These are phyloP conservation scores for Morpho helenor DNA, from an alignment of 2,888 invertebrate genomes.

Conservation along the genomic window DNA sequence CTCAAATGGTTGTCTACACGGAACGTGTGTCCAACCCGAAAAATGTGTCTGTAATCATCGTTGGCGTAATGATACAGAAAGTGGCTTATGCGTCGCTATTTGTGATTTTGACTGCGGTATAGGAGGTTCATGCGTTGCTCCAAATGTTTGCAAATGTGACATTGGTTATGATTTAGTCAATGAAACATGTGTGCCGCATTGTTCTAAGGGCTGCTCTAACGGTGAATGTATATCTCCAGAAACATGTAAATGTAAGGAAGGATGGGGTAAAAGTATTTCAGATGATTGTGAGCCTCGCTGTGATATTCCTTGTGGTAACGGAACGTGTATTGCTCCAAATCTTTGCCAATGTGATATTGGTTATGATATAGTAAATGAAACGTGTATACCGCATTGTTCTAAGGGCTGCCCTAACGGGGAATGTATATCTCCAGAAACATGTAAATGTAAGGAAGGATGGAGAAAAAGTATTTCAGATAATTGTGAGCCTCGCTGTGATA, in stretches of 20 bases:
- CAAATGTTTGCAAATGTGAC: slow-evolving; percentile 63
- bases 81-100: slow-evolving; percentile 36
- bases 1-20: slow-evolving; percentile 30
- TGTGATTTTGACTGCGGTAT: slow-evolving; percentile 67
- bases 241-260: slow-evolving; percentile 29
- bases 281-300: slow-evolving; percentile 33
- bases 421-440: slow-evolving; percentile 34
- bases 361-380: slow-evolving; percentile 36
- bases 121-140: slow-evolving; percentile 59
- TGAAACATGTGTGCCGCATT: slow-evolving; percentile 36
- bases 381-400: slow-evolving; percentile 38
- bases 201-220: slow-evolving; percentile 35
- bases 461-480: slow-evolving; percentile 16
- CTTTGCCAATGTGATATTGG: slow-evolving; percentile 48
- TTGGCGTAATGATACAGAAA: slow-evolving; percentile 20
- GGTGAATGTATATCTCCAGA: slow-evolving; percentile 37
- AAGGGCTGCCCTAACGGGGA: slow-evolving; percentile 35
- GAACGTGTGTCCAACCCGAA: slow-evolving; percentile 33
- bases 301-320: slow-evolving; percentile 38
- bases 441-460: slow-evolving; percentile 31
- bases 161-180: slow-evolving; percentile 44
- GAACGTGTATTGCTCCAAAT: slow-evolving; percentile 47
- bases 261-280: slow-evolving; percentile 22
- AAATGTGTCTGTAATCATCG: slow-evolving; percentile 32
- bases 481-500: slow-evolving; percentile 33